Evolutionary conservation across 2,888 invertebrate species (phyloP).

Genomic region (Xestoiulus laeticollis): DNA sequence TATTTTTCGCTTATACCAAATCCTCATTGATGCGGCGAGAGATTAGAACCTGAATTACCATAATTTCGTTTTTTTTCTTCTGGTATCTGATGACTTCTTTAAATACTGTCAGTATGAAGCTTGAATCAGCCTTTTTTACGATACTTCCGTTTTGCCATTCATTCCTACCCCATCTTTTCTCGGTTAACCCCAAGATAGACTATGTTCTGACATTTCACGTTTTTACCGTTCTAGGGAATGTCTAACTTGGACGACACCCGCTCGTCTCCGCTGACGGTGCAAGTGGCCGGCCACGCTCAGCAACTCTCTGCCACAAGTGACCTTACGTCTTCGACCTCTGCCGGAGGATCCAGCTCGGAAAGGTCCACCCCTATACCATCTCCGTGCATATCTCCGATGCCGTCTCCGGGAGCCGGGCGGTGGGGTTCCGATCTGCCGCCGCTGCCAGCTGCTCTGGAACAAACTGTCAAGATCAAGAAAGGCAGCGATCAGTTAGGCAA

Average conservation of each 20-base stretch:
- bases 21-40: not conserved
- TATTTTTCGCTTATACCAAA: not conserved
- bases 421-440: slow-evolving; percentile 60
- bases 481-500: slow-evolving; percentile 69
- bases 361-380: slow-evolving; percentile 51
- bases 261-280: not conserved
- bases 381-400: slow-evolving; percentile 55
- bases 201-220: not conserved
- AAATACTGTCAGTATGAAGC: not conserved
- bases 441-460: slow-evolving; percentile 68
- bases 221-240: not conserved
- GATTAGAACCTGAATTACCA: not conserved
- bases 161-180: not conserved
- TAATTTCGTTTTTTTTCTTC: not conserved
- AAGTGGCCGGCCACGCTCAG: not conserved
- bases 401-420: slow-evolving; percentile 56
- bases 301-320: slow-evolving; percentile 42
- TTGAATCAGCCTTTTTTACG: not conserved
- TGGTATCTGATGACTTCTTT: not conserved
- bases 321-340: slow-evolving; percentile 42
- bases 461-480: slow-evolving; percentile 69
- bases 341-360: slow-evolving; percentile 51
- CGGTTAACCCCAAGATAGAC: not conserved
- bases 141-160: not conserved
- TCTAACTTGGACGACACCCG: not conserved